Percentiles rank a stretch among this genome's conserved stretches.
phyloP scores from a whole-genome alignment of 2,113 vertebrate species.

The Rhynchopsitta pachyrhyncha region DNA sequence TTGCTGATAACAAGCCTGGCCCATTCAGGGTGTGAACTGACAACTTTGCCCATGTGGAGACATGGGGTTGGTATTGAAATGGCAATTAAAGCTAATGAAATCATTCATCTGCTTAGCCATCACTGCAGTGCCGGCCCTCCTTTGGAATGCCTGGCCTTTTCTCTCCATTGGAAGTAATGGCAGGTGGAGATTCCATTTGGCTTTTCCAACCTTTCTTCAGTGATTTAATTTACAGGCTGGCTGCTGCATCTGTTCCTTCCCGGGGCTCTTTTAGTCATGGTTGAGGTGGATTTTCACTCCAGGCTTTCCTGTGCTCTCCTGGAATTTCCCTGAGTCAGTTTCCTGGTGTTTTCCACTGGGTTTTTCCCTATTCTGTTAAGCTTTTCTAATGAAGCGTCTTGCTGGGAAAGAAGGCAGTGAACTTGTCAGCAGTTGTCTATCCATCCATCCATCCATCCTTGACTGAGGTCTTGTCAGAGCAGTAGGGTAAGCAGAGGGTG shows the following conservation, averaged over 20 bases:
- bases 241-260: background rate
- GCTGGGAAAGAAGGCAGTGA: background rate
- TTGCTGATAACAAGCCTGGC: conserved; percentile 74
- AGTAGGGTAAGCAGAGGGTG: background rate
- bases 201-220: conserved; percentile 1
- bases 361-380: background rate
- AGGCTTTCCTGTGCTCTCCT: background rate
- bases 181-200: background rate
- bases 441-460: background rate
- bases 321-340: conserved; percentile 9
- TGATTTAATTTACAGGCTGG: background rate
- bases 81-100: conserved; percentile 67
- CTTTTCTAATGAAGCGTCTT: background rate
- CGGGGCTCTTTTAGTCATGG: background rate
- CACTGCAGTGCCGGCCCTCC: background rate
- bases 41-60: conserved; percentile 61
- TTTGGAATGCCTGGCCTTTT: background rate
- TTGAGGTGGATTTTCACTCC: background rate
- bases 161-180: background rate
- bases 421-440: background rate
- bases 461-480: background rate
- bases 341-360: background rate
- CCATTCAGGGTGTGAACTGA: conserved; percentile 70
- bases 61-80: conserved; percentile 41
- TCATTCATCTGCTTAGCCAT: background rate